Conservation (phyloP, 2,797 vertebrate genomes). For the Pteropus rufus region DNA sequence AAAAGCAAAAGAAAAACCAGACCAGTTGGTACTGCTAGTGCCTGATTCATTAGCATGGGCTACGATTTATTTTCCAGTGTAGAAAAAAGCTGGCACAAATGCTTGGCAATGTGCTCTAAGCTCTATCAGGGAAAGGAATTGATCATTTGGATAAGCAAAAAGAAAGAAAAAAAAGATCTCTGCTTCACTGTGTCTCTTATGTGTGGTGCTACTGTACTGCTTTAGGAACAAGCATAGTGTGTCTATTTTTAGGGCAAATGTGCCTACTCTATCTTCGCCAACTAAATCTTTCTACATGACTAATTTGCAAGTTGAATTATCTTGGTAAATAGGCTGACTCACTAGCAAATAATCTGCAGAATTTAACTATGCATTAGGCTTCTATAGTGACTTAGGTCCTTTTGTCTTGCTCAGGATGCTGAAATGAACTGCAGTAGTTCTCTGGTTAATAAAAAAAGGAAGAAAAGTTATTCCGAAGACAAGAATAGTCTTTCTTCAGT, state of each 20-base stretch:
- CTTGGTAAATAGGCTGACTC: slow-evolving; percentile 81
- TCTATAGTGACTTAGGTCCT: slow-evolving; percentile 73
- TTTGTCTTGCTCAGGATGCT: slow-evolving; percentile 75
- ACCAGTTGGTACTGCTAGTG: slow-evolving; percentile 38
- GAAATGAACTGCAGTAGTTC: slow-evolving; percentile 58
- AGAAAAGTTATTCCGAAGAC: slow-evolving; percentile 67
- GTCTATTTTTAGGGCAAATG: slow-evolving; percentile 70
- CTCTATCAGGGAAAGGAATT: slow-evolving; percentile 36
- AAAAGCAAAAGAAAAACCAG: slow-evolving; percentile 47
- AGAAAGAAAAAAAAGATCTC: background rate
- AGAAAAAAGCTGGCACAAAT: slow-evolving; percentile 38
- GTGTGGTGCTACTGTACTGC: slow-evolving; percentile 58
- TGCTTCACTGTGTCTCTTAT: slow-evolving; percentile 46
- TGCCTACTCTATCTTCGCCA: slow-evolving; percentile 68
- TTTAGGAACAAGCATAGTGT: slow-evolving; percentile 14
- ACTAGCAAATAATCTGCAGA: slow-evolving; percentile 75
- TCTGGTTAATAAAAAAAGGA: slow-evolving; percentile 60
- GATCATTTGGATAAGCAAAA: slow-evolving; percentile 24
- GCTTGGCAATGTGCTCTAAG: background rate
- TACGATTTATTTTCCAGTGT: slow-evolving; percentile 8
- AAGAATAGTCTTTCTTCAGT: background rate
- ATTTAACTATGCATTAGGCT: slow-evolving; percentile 76
- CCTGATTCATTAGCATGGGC: slow-evolving; percentile 56
- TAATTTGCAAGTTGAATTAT: slow-evolving; percentile 78
- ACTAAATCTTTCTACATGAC: slow-evolving; percentile 76